These are phyloP conservation scores for Saturnia pavonia DNA, from an alignment of 2,888 invertebrate species.

Conservation along the genomic window DNA sequence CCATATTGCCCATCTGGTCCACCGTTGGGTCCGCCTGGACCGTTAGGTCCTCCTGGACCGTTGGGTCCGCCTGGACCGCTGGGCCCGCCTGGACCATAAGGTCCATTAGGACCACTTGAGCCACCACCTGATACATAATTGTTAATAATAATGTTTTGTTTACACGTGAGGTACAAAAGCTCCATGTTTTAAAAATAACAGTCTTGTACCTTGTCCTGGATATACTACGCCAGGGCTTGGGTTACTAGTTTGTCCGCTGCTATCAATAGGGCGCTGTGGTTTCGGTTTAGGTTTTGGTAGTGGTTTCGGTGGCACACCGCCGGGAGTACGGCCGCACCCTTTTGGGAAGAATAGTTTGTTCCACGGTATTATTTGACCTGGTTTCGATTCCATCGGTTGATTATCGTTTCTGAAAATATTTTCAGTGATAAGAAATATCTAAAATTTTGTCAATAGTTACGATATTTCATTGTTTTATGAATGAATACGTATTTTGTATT, in stretches of 20 bases:
- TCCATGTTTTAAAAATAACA: neutral
- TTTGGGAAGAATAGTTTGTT: conserved; percentile 86
- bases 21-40: conserved; percentile 25
- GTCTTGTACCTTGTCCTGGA: conserved; percentile 50
- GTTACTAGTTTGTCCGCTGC: conserved; percentile 64
- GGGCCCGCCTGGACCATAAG: conserved; percentile 29
- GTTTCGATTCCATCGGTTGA: conserved; percentile 46
- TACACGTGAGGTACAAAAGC: neutral
- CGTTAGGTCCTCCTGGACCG: conserved; percentile 32
- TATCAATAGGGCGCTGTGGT: conserved; percentile 60
- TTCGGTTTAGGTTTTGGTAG: conserved; percentile 47
- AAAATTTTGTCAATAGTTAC: neutral
- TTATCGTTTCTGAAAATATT: conserved; percentile 41
- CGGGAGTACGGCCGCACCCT: conserved; percentile 84
- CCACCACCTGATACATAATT: neutral
- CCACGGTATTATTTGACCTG: conserved; percentile 84
- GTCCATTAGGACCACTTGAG: neutral
- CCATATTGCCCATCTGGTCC: conserved; percentile 27
- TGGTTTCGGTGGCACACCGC: conserved; percentile 68
- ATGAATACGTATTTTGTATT: neutral
- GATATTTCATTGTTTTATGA: neutral
- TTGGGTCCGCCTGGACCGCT: conserved; percentile 28
- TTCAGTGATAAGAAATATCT: neutral
- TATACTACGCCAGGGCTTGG: conserved; percentile 59
- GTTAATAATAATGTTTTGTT: neutral